These are phyloP conservation scores for Clusia tigrina DNA, from an alignment of 2,888 invertebrate species.

Conservation along the genomic window DNA sequence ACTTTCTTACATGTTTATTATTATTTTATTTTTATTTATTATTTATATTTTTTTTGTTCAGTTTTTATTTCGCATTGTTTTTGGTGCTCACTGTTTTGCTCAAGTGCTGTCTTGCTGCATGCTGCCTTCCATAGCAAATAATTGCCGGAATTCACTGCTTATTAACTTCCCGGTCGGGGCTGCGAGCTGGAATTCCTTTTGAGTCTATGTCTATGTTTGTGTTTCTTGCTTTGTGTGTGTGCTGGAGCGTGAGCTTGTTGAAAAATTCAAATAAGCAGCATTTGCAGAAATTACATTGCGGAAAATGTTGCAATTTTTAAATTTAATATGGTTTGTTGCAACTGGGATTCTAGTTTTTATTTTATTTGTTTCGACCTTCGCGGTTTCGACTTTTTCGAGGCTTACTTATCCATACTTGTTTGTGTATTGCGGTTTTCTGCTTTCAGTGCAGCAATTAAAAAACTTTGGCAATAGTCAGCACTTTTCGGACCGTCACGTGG, in stretches of 20 bases:
- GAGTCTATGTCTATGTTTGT: no score
- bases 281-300: slow-evolving; percentile 34
- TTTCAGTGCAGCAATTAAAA: no score
- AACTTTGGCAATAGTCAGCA: no score
- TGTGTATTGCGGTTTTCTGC: no score
- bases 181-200: slow-evolving; percentile 22
- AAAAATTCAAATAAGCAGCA: slow-evolving; percentile 25
- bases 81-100: background rate
- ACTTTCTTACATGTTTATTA: slow-evolving; percentile 1
- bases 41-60: background rate
- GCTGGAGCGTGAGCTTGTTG: no score
- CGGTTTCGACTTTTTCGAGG: background rate
- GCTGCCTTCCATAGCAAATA: slow-evolving; percentile 17
- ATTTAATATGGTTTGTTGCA: no score
- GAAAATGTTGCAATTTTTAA: slow-evolving; percentile 29
- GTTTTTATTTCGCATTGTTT: slow-evolving; percentile 5
- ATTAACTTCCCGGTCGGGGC: slow-evolving; percentile 18
- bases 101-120: background rate
- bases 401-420: no score
- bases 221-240: no score
- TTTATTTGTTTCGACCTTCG: no score
- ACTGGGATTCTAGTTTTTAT: no score
- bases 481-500: no score
- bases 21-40: background rate
- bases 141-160: slow-evolving; percentile 36